Conservation (phyloP, 1,140 invertebrate species). For the Brachionus plicatilis region DNA sequence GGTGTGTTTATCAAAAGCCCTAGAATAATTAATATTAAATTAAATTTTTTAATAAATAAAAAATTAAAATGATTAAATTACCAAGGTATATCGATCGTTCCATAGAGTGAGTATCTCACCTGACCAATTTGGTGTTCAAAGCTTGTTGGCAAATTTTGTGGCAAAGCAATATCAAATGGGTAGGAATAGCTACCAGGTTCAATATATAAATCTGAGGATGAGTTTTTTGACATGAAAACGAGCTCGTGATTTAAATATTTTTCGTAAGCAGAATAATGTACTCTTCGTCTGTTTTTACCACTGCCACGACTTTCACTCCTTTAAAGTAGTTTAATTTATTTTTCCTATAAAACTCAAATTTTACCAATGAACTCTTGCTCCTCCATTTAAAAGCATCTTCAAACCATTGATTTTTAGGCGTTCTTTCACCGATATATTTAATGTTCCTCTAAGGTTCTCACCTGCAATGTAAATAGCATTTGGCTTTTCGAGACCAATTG, state of each 20-base stretch:
- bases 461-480: not conserved
- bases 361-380: conserved; percentile 34
- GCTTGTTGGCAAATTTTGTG: conserved; percentile 56
- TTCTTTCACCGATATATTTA: conserved; percentile 5
- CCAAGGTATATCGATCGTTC: conserved; percentile 53
- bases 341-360: no score
- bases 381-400: not conserved
- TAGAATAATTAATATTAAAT: not conserved
- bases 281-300: not conserved
- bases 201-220: conserved; percentile 9
- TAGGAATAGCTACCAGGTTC: conserved; percentile 54
- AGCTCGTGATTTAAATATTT: not conserved
- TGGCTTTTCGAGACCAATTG: not conserved
- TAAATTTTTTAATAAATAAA: conserved; percentile 43
- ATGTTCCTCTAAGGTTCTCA: conserved; percentile 6
- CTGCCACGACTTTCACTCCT: no score
- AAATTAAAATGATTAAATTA: conserved; percentile 44
- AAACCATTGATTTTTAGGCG: conserved; percentile 33
- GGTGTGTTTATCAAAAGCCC: conserved; percentile 44
- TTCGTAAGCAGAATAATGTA: not conserved
- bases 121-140: conserved; percentile 57
- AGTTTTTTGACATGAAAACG: not conserved
- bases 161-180: conserved; percentile 57
- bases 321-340: no score
- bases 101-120: conserved; percentile 56